Evolutionary conservation across 2,888 invertebrate genomes (phyloP).

Genomic region (Phaonia tiefii): DNA sequence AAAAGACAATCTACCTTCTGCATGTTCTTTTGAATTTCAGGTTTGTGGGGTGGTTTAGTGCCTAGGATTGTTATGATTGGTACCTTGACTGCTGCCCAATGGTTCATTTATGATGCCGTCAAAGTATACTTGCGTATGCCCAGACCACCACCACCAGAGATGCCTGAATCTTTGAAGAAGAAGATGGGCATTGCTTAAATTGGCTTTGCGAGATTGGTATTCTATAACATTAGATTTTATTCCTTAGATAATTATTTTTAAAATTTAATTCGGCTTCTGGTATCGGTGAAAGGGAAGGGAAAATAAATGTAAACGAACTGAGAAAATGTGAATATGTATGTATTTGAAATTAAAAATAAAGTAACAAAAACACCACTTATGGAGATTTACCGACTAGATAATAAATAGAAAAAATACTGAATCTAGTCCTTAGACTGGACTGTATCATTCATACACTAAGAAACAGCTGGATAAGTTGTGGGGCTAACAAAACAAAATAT

Average conservation of each 20-base stretch:
- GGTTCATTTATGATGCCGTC: slow-evolving; percentile 96
- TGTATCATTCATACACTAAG: too few relatives aligned
- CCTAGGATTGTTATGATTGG: slow-evolving; percentile 97
- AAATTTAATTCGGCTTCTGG: slow-evolving; percentile 23
- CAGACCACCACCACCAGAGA: slow-evolving; percentile 93
- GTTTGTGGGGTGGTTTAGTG: slow-evolving; percentile 91
- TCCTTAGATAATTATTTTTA: slow-evolving; percentile 46
- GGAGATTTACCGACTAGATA: too few relatives aligned
- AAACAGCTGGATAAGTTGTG: too few relatives aligned
- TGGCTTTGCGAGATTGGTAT: neutral
- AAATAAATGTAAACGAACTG: slow-evolving; percentile 4
- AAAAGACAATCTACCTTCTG: neutral
- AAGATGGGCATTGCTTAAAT: slow-evolving; percentile 81
- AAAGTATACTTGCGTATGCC: slow-evolving; percentile 91
- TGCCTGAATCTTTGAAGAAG: slow-evolving; percentile 92
- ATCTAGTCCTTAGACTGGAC: too few relatives aligned
- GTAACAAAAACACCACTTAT: neutral
- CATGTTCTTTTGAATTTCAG: slow-evolving; percentile 74
- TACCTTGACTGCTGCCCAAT: slow-evolving; percentile 94
- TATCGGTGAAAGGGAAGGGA: neutral
- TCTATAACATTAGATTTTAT: slow-evolving; percentile 43
- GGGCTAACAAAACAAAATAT: too few relatives aligned
- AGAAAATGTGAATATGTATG: neutral
- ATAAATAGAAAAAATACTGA: too few relatives aligned
- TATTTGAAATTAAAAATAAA: neutral